A percentile compares a stretch with the other conserved stretches of the same genome.
phyloP scores from a whole-genome alignment of 2,797 vertebrate genomes.

The Sebastes ruberrimus region DNA sequence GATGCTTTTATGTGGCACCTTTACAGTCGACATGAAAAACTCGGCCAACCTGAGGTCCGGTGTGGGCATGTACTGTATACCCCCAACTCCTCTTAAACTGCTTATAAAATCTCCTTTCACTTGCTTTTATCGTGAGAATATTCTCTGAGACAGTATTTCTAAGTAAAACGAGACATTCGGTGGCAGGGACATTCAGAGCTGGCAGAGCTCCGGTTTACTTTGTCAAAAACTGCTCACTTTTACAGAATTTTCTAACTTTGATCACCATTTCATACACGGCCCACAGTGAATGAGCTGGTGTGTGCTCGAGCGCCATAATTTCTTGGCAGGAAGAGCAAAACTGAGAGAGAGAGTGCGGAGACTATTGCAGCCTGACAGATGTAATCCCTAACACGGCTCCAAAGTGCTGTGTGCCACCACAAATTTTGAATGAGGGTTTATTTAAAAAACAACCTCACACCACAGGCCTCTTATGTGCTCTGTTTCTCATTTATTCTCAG shows the following conservation, averaged over 20 bases:
- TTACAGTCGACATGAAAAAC: background rate
- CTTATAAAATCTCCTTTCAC: slow-evolving; percentile 10
- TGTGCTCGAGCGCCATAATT: slow-evolving; percentile 46
- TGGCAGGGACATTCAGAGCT: slow-evolving; percentile 17
- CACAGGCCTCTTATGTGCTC: slow-evolving; percentile 69
- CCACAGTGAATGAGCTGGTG: slow-evolving; percentile 47
- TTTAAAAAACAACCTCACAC: slow-evolving; percentile 78
- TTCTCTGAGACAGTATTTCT: slow-evolving; percentile 10
- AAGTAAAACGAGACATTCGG: slow-evolving; percentile 32
- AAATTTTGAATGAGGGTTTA: slow-evolving; percentile 72
- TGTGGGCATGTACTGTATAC: background rate
- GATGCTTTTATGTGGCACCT: background rate
- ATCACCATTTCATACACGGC: slow-evolving; percentile 38
- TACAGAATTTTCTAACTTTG: slow-evolving; percentile 55
- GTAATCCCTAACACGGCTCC: slow-evolving; percentile 72
- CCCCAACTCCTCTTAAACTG: background rate
- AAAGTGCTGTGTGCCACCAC: slow-evolving; percentile 72
- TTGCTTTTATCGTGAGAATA: slow-evolving; percentile 16
- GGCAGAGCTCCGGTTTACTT: slow-evolving; percentile 34
- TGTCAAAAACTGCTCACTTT: slow-evolving; percentile 54
- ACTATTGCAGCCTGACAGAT: slow-evolving; percentile 71
- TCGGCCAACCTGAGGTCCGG: slow-evolving; percentile 10
- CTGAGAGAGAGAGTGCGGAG: slow-evolving; percentile 32
- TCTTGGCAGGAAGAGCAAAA: slow-evolving; percentile 50
- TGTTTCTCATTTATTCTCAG: slow-evolving; percentile 64